These are phyloP conservation scores for Alectoris magna DNA, from an alignment of 2,797 vertebrate genomes.

Conservation along the genomic window DNA sequence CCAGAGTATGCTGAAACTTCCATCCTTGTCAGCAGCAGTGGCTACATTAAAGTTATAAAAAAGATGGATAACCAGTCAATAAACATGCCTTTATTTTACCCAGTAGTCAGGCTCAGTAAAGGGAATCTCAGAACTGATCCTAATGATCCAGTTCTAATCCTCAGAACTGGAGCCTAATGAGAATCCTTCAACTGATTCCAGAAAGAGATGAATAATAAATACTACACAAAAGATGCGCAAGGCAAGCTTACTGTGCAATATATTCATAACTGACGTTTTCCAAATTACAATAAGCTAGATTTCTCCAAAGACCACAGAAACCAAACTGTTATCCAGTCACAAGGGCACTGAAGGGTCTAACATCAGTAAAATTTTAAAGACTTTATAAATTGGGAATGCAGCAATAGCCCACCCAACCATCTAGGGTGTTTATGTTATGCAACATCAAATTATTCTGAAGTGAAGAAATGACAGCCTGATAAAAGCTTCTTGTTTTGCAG, in stretches of 20 bases:
- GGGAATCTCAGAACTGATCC: background rate
- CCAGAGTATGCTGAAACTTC: background rate
- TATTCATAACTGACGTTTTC: slow-evolving; percentile 44
- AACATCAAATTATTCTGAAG: too few species aligned
- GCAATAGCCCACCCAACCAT: background rate
- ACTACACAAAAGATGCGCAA: background rate
- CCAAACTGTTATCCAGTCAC: background rate
- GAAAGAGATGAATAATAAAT: slow-evolving; percentile 15
- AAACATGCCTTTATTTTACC: background rate
- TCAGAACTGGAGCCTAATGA: background rate
- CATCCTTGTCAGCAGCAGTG: background rate
- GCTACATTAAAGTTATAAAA: background rate
- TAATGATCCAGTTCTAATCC: background rate
- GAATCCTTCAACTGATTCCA: background rate
- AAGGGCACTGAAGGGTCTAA: background rate
- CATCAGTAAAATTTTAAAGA: background rate
- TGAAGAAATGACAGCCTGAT: background rate
- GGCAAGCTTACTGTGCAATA: background rate
- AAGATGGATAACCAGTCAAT: background rate
- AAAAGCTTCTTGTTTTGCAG: background rate
- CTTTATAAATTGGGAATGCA: background rate
- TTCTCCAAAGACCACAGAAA: background rate
- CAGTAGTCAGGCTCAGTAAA: background rate
- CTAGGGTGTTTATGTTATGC: too few species aligned
- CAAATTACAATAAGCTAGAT: background rate